Percentiles rank a stretch among this genome's conserved stretches.
Evolutionary conservation across 2,888 invertebrate genomes (phyloP).

Genomic region (Conomelus anceps): DNA sequence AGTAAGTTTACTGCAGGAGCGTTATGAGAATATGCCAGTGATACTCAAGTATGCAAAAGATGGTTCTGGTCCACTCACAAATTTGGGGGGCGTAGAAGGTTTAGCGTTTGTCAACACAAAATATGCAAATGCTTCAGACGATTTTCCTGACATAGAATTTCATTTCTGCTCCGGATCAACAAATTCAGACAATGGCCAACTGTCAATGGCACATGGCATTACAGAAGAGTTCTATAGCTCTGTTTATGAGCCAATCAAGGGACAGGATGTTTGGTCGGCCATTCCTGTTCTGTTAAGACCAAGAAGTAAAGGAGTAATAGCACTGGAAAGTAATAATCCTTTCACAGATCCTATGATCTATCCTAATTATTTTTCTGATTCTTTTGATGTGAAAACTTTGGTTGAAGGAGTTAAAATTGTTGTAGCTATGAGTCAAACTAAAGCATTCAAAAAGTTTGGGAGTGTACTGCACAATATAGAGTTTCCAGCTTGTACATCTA

Average conservation of each 20-base stretch:
- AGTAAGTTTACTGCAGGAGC: conserved; percentile 70
- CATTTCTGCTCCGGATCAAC: conserved; percentile 84
- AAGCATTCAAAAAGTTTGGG: conserved; percentile 66
- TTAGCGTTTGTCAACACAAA: conserved; percentile 85
- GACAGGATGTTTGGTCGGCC: conserved; percentile 75
- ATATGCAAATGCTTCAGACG: conserved; percentile 68
- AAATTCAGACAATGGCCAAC: conserved; percentile 78
- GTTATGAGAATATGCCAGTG: conserved; percentile 70
- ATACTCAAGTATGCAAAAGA: conserved; percentile 77
- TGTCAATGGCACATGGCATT: conserved; percentile 72
- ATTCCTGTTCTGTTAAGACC: conserved; percentile 75
- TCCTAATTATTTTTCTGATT: conserved; percentile 82
- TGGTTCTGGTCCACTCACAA: conserved; percentile 76
- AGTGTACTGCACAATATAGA: conserved; percentile 61
- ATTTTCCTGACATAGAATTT: conserved; percentile 84
- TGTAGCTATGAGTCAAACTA: conserved; percentile 69
- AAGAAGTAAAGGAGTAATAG: conserved; percentile 73
- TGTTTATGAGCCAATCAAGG: conserved; percentile 67
- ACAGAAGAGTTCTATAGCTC: conserved; percentile 65
- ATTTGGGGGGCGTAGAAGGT: conserved; percentile 55
- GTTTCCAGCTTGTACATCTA: conserved; percentile 69
- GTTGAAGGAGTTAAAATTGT: conserved; percentile 82
- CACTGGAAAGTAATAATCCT: conserved; percentile 74
- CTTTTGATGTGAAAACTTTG: conserved; percentile 69
- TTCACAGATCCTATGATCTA: conserved; percentile 83